Conservation (phyloP, 2,797 vertebrate species). For the Molossus alvarezi region DNA sequence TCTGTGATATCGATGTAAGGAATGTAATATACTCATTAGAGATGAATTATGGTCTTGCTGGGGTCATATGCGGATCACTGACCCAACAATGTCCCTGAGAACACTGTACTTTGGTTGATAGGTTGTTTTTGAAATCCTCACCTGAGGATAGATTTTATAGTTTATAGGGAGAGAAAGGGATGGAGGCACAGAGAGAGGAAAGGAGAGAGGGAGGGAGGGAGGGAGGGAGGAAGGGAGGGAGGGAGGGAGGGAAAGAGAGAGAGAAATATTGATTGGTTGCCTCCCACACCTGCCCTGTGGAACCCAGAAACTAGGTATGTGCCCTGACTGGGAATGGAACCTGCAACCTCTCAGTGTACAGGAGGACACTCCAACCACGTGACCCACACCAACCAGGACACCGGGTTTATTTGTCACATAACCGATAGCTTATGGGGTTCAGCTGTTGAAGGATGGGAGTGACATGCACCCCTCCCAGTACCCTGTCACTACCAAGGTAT, state of each 20-base stretch:
- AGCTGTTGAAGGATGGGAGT: background rate
- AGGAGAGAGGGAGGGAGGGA: no score
- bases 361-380: no score
- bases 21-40: background rate
- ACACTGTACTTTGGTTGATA: accelerated
- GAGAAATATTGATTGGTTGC: no score
- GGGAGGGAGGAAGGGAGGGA: no score
- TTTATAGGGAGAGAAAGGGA: background rate
- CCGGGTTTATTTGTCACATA: background rate
- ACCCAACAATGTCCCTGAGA: background rate
- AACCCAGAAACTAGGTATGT: no score
- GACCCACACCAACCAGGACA: background rate
- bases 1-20: background rate
- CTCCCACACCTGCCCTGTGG: no score
- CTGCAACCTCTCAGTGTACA: background rate
- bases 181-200: no score
- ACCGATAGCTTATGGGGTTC: background rate
- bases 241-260: no score
- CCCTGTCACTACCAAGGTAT: background rate
- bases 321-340: background rate
- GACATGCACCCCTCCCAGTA: background rate
- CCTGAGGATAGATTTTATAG: no score
- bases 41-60: background rate
- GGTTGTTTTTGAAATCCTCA: no score
- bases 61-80: accelerated